A percentile compares a stretch with the other conserved stretches of the same genome.
phyloP scores from a whole-genome alignment of 2,888 invertebrate genomes.

The Limulus polyphemus region DNA sequence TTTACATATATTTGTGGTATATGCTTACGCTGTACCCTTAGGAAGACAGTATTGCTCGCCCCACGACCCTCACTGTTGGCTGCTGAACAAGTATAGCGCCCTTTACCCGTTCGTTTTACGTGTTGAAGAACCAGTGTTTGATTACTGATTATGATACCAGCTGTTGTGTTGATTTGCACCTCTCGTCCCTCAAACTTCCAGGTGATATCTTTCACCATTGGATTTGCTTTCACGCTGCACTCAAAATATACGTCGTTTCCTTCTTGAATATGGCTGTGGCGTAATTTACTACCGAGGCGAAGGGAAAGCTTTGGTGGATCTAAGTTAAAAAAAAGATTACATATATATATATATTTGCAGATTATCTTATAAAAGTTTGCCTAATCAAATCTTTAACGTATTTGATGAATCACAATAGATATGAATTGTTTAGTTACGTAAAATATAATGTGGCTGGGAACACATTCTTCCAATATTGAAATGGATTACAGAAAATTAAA shows the following conservation, averaged over 20 bases:
- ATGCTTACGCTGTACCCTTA: constrained; percentile 20
- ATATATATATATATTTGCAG: too few species aligned
- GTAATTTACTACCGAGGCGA: constrained; percentile 66
- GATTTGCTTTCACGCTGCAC: constrained; percentile 79
- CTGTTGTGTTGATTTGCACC: constrained; percentile 43
- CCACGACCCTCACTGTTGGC: constrained; percentile 23
- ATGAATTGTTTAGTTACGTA: too few species aligned
- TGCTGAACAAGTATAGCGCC: constrained; percentile 25
- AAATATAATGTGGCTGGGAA: too few species aligned
- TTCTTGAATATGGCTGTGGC: constrained; percentile 76
- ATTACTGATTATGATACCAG: constrained; percentile 76
- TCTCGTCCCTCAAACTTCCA: constrained; percentile 44
- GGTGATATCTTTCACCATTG: constrained; percentile 64
- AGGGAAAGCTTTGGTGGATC: constrained; percentile 73
- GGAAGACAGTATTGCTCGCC: constrained; percentile 15
- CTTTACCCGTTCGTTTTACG: constrained; percentile 56
- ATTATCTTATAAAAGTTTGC: too few species aligned
- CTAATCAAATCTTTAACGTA: too few species aligned
- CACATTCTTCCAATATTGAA: too few species aligned
- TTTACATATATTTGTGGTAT: too few species aligned
- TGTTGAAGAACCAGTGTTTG: constrained; percentile 82
- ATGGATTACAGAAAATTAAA: too few species aligned
- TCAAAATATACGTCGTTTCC: constrained; percentile 86
- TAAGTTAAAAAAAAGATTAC: constrained; percentile 36
- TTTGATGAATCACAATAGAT: too few species aligned